phyloP scores from a whole-genome alignment of 2,888 invertebrate species.

The Machimus atricapillus region DNA sequence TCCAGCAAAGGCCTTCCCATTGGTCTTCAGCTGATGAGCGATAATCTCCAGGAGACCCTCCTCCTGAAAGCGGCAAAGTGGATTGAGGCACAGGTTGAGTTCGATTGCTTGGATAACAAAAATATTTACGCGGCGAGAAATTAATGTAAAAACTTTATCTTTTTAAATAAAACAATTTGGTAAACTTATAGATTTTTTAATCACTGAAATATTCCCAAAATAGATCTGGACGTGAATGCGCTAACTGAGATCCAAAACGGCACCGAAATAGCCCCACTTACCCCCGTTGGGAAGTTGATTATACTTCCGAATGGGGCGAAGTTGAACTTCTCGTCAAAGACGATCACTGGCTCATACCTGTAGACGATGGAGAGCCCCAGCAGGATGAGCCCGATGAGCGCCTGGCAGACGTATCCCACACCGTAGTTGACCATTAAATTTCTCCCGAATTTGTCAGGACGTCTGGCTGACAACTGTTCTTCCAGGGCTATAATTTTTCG shows the following conservation, averaged over 20 bases:
- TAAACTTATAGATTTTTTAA: neutral
- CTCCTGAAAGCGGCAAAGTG: slow-evolving; percentile 81
- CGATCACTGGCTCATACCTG: slow-evolving; percentile 62
- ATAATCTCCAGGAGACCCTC: slow-evolving; percentile 75
- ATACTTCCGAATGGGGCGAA: slow-evolving; percentile 63
- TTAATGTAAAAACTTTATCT: slow-evolving; percentile 28
- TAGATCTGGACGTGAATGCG: slow-evolving; percentile 60
- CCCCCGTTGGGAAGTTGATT: slow-evolving; percentile 64
- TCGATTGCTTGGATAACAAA: slow-evolving; percentile 54
- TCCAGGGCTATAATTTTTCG: slow-evolving; percentile 46
- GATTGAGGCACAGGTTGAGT: slow-evolving; percentile 74
- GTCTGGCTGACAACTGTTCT: slow-evolving; percentile 13
- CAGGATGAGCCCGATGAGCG: slow-evolving; percentile 57
- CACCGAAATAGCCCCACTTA: slow-evolving; percentile 64
- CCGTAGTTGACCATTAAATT: slow-evolving; percentile 41
- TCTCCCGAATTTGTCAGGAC: neutral
- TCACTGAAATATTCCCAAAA: slow-evolving; percentile 48
- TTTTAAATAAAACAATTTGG: slow-evolving; percentile 2
- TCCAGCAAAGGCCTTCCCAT: slow-evolving; percentile 80
- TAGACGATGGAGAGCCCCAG: slow-evolving; percentile 61
- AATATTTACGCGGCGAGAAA: slow-evolving; percentile 51
- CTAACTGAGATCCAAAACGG: slow-evolving; percentile 66
- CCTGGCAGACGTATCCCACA: slow-evolving; percentile 59
- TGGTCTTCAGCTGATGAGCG: slow-evolving; percentile 88
- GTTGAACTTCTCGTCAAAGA: slow-evolving; percentile 61